phyloP scores from a whole-genome alignment of 2,888 invertebrate species.

The Acleris sparsana region DNA sequence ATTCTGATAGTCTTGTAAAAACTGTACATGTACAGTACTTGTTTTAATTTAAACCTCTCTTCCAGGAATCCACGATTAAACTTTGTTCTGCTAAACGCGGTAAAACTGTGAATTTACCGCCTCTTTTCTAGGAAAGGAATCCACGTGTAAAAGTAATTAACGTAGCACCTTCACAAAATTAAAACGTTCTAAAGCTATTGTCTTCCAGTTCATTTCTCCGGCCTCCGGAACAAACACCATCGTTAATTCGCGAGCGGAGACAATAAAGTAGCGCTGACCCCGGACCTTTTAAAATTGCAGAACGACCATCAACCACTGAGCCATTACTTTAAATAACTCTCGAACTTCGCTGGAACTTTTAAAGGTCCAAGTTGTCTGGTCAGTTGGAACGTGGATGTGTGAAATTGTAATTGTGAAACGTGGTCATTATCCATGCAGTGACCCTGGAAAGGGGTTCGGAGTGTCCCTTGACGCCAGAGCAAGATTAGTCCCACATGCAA shows the following conservation, averaged over 20 bases:
- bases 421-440: constrained; percentile 62
- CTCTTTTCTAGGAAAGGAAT: constrained; percentile 6
- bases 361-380: constrained; percentile 12
- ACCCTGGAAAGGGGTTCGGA: constrained; percentile 51
- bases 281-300: constrained; percentile 50
- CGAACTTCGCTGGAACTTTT: not conserved
- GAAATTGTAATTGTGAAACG: constrained; percentile 63
- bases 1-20: too few species aligned
- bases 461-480: constrained; percentile 55
- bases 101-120: not conserved
- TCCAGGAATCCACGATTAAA: too few species aligned
- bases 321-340: constrained; percentile 23
- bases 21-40: too few species aligned
- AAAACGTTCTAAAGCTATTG: constrained; percentile 49
- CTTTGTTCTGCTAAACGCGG: too few species aligned
- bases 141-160: constrained; percentile 23
- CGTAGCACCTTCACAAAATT: constrained; percentile 42
- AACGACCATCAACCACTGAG: constrained; percentile 42
- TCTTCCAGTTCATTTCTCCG: constrained; percentile 46
- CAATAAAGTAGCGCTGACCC: constrained; percentile 57
- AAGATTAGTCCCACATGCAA: constrained; percentile 68
- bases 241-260: constrained; percentile 52
- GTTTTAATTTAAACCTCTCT: too few species aligned
- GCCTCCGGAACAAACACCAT: constrained; percentile 48
- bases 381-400: constrained; percentile 45